Percentiles rank a stretch among this genome's conserved stretches.
Evolutionary conservation across 2,888 invertebrate genomes (phyloP).

Genomic region (Elmis aenea): DNA sequence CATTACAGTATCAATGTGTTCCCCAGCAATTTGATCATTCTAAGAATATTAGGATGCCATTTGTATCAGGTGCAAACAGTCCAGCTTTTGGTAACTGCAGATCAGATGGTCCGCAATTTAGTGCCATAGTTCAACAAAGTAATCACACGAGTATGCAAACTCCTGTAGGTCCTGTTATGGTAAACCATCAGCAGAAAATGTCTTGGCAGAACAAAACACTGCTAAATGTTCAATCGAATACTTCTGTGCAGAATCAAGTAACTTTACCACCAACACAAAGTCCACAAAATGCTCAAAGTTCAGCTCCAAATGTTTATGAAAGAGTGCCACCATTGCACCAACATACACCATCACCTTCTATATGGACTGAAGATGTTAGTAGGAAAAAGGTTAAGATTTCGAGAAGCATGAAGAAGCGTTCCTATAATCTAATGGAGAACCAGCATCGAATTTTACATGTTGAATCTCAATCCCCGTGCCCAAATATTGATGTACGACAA

Average conservation of each 20-base stretch:
- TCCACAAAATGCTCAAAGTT: conserved; percentile 16
- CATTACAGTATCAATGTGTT: conserved; percentile 26
- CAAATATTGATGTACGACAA: conserved; percentile 57
- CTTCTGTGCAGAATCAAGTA: conserved; percentile 32
- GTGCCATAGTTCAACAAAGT: conserved; percentile 21
- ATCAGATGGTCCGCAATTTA: conserved; percentile 15
- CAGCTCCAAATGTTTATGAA: conserved; percentile 51
- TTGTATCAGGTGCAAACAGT: conserved; percentile 25
- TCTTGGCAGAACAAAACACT: conserved; percentile 33
- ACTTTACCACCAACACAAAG: conserved; percentile 34
- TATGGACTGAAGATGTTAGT: conserved; percentile 55
- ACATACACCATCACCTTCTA: conserved; percentile 55
- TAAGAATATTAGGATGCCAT: conserved; percentile 36
- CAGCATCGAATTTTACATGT: conserved; percentile 24
- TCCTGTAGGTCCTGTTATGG: conserved; percentile 6
- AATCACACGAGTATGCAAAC: conserved; percentile 12
- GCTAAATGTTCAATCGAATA: conserved; percentile 29
- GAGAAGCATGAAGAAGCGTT: conserved; percentile 53
- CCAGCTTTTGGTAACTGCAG: conserved; percentile 21
- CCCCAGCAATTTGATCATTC: conserved; percentile 42
- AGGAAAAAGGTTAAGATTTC: conserved; percentile 54
- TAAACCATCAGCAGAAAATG: conserved; percentile 35
- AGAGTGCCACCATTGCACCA: conserved; percentile 71
- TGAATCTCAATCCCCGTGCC: conserved; percentile 47
- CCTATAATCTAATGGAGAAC: conserved; percentile 48